These are phyloP conservation scores for Drosophila bipectinata DNA, from an alignment of 1,140 invertebrate species.

Conservation along the genomic window DNA sequence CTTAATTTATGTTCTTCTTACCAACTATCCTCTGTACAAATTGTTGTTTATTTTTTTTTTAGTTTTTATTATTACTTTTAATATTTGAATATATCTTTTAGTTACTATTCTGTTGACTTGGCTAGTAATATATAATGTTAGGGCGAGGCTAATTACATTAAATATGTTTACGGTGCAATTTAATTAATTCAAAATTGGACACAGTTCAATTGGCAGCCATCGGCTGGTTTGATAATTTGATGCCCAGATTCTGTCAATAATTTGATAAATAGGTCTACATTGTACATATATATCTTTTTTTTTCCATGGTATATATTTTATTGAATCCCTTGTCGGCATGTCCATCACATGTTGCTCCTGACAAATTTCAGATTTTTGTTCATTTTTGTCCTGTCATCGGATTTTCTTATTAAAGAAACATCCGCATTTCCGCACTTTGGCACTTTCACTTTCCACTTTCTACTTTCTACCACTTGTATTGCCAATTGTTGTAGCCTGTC, in stretches of 20 bases:
- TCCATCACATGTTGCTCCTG: conserved; percentile 63
- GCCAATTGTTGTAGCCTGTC: conserved; percentile 30
- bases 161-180: conserved; percentile 40
- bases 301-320: not conserved
- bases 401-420: conserved; percentile 16
- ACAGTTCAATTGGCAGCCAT: conserved; percentile 10
- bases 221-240: conserved; percentile 19
- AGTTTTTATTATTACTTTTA: conserved; percentile 13
- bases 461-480: conserved; percentile 4
- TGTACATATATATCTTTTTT: not conserved
- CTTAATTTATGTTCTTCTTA: conserved; percentile 39
- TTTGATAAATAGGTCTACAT: conserved; percentile 3
- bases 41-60: conserved; percentile 35
- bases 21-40: not conserved
- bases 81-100: conserved; percentile 11
- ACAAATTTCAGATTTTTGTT: conserved; percentile 31
- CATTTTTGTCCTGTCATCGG: conserved; percentile 49
- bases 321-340: conserved; percentile 2
- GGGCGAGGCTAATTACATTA: conserved; percentile 35
- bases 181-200: conserved; percentile 42
- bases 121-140: not conserved
- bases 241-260: conserved; percentile 21
- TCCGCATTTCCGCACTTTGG: not conserved
- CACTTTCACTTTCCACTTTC: not conserved
- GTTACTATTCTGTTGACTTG: not conserved